These are phyloP conservation scores for Trichonephila inaurata DNA, from an alignment of 1,140 invertebrate species.

Conservation along the genomic window DNA sequence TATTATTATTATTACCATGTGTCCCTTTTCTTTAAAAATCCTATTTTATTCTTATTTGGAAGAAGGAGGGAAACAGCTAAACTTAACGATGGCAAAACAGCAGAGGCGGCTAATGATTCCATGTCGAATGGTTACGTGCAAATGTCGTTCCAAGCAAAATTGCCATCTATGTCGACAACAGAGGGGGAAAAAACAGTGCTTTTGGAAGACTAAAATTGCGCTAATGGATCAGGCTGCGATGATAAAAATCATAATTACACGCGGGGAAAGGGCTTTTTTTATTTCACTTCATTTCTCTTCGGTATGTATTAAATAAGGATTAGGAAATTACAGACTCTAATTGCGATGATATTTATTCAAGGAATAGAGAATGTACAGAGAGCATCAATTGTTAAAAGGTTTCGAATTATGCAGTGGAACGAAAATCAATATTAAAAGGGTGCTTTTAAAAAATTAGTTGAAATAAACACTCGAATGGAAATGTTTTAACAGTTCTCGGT, in stretches of 20 bases:
- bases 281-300: not conserved
- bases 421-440: too few relatives aligned
- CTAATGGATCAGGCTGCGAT: not conserved
- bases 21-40: not conserved
- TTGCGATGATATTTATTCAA: not conserved
- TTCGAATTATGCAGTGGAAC: not conserved
- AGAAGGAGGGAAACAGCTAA: not conserved
- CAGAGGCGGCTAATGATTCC: not conserved
- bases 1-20: not conserved
- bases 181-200: not conserved
- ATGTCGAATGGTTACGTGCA: not conserved
- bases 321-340: not conserved
- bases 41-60: not conserved
- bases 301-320: not conserved
- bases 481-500: too few relatives aligned
- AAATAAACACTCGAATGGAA: too few relatives aligned
- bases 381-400: not conserved
- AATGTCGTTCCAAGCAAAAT: slow-evolving; percentile 2
- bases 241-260: slow-evolving; percentile 26
- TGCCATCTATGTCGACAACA: slow-evolving; percentile 11
- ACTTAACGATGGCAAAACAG: slow-evolving; percentile 5
- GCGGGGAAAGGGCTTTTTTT: not conserved
- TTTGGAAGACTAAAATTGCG: not conserved
- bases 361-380: not conserved
- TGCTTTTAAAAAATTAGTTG: too few relatives aligned